Evolutionary conservation across 2,888 invertebrate genomes (phyloP), one percentile per base, ranked within the genome.

Genomic region (Galeruca laticollis): DNA sequence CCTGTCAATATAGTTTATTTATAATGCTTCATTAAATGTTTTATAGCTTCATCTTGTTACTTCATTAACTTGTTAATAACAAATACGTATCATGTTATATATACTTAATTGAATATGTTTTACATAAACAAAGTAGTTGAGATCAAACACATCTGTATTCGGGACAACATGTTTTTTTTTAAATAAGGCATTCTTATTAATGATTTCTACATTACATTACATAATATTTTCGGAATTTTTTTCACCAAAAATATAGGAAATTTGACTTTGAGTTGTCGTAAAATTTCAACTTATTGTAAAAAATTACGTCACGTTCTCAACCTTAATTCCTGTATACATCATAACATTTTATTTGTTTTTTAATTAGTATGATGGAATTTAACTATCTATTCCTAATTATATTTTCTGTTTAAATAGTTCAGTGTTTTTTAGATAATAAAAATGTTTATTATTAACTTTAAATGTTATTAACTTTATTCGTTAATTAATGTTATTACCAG

Each of bases 111-210:
- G 10, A 49, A 49, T 20, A 49, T 10, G 20, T 52, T 52, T 21
- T 26, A 52, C 52, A 26, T 52, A 52, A 52, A 52, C 26, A 52
- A 52, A 26, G 11, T 52, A 52, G 52, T 52, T 13, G 26, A 52
- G 52, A 52, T 52, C 21, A 52, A 52, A 9, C 52, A 26, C 52
- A 21, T 26, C 18, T 15, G 15, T 47, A 47, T 43, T 43, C 51
- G 51, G 21, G 10, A 21, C 51, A 51, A 51, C 51, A 20, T 21
- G 51, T 51, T 51, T 51, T 51, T 51, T 13, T 43, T 3, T 40
- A 1, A 40, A n/a, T 40, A 40, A 40, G n/a, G n/a, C n/a, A 15
- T 43, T n/a, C 43, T 43, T 15, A n/a, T 43, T 43, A 43, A 43
- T 13, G 15, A 43, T 40, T n/a, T n/a, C n/a, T 40, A 33, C 33